phyloP scores from a whole-genome alignment of 1,140 invertebrate species.

The Elysia chlorotica region DNA sequence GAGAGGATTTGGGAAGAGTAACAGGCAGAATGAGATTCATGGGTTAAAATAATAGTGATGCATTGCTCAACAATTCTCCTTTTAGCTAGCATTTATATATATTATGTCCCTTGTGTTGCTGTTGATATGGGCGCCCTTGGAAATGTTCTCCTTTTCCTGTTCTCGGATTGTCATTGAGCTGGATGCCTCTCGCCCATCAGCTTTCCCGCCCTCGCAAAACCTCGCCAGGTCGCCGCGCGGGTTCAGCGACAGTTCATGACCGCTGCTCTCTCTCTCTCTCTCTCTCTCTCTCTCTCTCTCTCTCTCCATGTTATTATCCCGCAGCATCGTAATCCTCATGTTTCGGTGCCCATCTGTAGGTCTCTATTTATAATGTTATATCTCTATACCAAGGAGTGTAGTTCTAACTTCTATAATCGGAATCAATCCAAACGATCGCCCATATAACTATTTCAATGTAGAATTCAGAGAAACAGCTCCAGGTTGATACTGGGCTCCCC shows the following conservation, averaged over 20 bases:
- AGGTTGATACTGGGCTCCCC: too few species aligned
- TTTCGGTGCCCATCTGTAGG: not conserved
- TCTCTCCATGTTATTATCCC: not conserved
- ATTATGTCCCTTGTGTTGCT: too few species aligned
- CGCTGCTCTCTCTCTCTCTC: not conserved
- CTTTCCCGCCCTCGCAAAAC: not conserved
- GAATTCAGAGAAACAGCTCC: too few species aligned
- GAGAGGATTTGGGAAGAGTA: too few species aligned
- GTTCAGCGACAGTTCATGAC: not conserved
- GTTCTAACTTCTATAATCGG: not conserved
- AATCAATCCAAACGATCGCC: not conserved
- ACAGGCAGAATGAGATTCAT: not conserved
- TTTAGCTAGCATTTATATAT: too few species aligned
- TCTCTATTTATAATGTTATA: not conserved
- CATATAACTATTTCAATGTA: too few species aligned
- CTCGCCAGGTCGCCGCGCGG: not conserved
- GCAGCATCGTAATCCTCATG: not conserved
- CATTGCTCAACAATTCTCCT: not conserved
- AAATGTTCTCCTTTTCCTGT: not conserved
- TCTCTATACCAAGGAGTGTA: not conserved
- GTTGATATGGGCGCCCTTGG: not conserved
- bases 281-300: not conserved
- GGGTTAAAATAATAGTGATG: not conserved
- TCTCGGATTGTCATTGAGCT: not conserved
- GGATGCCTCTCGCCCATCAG: not conserved